phyloP scores from a whole-genome alignment of 2,888 invertebrate genomes.

The Dexiosoma caninum region DNA sequence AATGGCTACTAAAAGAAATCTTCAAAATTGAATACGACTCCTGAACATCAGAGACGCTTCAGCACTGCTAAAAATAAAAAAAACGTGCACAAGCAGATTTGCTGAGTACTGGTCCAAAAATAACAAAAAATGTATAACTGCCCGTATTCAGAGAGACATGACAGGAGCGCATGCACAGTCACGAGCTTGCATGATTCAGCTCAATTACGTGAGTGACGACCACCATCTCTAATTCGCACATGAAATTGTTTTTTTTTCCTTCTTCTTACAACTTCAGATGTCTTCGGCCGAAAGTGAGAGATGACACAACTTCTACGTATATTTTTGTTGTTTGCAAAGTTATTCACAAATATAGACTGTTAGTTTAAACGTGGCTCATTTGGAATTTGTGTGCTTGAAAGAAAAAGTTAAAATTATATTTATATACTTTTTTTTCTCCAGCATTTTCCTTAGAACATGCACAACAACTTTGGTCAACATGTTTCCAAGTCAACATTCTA shows the following conservation, averaged over 20 bases:
- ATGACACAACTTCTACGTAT: conserved; percentile 12
- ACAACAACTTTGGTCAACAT: conserved; percentile 65
- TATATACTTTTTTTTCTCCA: neutral
- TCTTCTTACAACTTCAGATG: neutral
- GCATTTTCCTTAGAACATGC: conserved; percentile 55
- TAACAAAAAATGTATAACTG: no score
- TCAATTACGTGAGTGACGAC: neutral
- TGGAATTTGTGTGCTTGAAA: conserved; percentile 50
- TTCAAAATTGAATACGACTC: no score
- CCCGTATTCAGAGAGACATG: no score
- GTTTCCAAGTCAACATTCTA: conserved; percentile 55
- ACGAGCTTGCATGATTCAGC: neutral
- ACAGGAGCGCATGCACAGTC: neutral
- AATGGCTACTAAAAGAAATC: no score
- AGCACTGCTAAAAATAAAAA: no score
- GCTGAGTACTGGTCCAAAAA: no score
- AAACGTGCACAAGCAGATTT: no score
- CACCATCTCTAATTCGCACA: neutral
- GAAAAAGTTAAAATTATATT: conserved; percentile 15
- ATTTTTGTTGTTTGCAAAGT: conserved; percentile 9
- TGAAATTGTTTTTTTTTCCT: neutral
- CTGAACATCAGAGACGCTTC: no score
- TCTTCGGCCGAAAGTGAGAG: neutral
- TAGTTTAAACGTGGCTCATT: neutral
- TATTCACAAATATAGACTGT: conserved; percentile 33